These are phyloP conservation scores for Ethmia dodecea DNA, from an alignment of 2,888 invertebrate genomes.

Conservation along the genomic window DNA sequence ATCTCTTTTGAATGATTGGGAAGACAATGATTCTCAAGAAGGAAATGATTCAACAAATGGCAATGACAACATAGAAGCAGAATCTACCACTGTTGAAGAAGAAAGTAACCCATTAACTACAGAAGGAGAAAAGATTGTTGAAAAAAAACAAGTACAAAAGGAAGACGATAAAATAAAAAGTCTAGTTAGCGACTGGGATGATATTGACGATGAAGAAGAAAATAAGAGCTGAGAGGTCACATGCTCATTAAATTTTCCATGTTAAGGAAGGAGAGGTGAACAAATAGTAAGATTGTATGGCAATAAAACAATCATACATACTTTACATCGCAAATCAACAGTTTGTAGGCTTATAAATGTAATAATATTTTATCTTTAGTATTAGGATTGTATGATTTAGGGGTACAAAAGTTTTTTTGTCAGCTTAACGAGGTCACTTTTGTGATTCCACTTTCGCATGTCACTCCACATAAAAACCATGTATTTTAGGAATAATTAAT, in stretches of 20 bases:
- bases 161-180: slow-evolving; percentile 58
- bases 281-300: no score
- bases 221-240: slow-evolving; percentile 1
- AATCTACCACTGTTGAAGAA: not conserved
- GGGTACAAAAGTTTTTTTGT: no score
- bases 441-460: no score
- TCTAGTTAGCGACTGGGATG: slow-evolving; percentile 73
- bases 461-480: no score
- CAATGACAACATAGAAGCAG: slow-evolving; percentile 2
- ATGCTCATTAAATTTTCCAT: not conserved
- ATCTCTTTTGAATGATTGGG: slow-evolving; percentile 69
- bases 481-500: no score
- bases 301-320: no score
- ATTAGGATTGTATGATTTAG: no score
- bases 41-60: slow-evolving; percentile 21
- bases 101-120: not conserved
- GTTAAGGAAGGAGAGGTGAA: no score
- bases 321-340: no score
- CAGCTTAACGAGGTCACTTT: no score
- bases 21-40: slow-evolving; percentile 68
- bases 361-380: no score
- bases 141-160: slow-evolving; percentile 15
- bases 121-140: not conserved
- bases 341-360: no score
- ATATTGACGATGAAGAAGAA: slow-evolving; percentile 52